A percentile compares a stretch with the other conserved stretches of the same genome.
Conservation (phyloP, 2,797 vertebrate species). For the Molossus alvarezi region DNA sequence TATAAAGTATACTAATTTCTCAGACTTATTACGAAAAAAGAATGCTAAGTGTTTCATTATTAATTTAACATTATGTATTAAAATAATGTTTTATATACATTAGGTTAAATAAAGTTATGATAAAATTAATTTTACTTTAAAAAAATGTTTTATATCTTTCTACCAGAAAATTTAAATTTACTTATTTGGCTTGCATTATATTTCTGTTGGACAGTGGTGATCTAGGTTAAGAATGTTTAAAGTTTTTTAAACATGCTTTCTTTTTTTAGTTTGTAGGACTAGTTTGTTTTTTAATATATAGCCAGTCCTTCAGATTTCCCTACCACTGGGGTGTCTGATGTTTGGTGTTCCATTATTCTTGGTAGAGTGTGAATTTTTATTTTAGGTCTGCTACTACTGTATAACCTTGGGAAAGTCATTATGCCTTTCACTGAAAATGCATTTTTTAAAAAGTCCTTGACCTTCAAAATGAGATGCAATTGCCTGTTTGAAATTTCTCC, state of each 20-base stretch:
- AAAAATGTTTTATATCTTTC: background rate
- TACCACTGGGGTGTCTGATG: background rate
- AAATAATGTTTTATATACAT: background rate
- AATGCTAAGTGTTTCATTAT: background rate
- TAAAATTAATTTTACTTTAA: background rate
- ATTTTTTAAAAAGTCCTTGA: background rate
- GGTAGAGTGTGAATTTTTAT: background rate
- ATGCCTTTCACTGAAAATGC: background rate
- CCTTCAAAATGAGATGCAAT: background rate
- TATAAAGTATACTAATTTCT: background rate
- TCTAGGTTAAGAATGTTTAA: background rate
- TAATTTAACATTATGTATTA: background rate
- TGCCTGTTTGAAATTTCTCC: background rate
- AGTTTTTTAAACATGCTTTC: background rate
- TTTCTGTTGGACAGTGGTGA: background rate
- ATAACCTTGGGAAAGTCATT: background rate
- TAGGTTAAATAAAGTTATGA: background rate
- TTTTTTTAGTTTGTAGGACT: background rate
- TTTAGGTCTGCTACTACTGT: background rate
- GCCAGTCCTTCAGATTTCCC: background rate
- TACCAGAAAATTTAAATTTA: background rate
- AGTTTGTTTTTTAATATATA: background rate
- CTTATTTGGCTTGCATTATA: background rate
- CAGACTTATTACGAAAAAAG: background rate
- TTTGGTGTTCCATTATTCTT: background rate